Conservation (phyloP, 2,797 vertebrate species). For the Oophaga sylvatica region DNA sequence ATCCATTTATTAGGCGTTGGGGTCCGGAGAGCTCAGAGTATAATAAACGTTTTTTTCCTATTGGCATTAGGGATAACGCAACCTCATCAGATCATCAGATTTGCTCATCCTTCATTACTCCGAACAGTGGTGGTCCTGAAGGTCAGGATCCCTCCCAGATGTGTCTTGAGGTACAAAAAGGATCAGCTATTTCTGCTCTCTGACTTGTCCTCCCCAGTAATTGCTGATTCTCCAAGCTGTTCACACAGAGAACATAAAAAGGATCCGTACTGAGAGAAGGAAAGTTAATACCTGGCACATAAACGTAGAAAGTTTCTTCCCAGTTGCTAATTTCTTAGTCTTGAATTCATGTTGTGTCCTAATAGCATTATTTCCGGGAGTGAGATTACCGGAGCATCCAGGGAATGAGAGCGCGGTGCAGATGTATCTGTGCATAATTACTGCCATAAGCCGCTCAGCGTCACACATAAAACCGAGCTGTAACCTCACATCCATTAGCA, state of each 20-base stretch:
- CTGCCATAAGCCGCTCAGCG: constrained; percentile 32
- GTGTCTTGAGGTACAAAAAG: not conserved
- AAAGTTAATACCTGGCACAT: not conserved
- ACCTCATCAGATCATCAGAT: too few species aligned
- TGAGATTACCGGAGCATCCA: constrained; percentile 21
- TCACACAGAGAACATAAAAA: not conserved
- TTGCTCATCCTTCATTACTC: too few species aligned
- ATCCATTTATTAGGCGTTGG: too few species aligned
- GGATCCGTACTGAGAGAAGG: not conserved
- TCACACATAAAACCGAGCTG: constrained; percentile 6
- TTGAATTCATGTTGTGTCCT: constrained; percentile 39
- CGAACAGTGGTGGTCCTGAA: too few species aligned
- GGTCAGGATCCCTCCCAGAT: too few species aligned
- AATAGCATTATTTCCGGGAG: constrained; percentile 36
- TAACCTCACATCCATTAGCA: constrained; percentile 44
- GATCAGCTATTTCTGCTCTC: too few species aligned
- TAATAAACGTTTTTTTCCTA: too few species aligned
- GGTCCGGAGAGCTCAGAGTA: too few species aligned
- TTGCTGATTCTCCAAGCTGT: not conserved
- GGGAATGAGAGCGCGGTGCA: constrained; percentile 26
- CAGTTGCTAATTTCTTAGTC: constrained; percentile 38
- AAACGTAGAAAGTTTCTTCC: constrained; percentile 7
- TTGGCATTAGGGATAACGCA: too few species aligned
- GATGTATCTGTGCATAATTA: constrained; percentile 52
- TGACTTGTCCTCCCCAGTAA: not conserved